These are phyloP conservation scores for Eutrigla gurnardus DNA, from an alignment of 2,797 vertebrate species.

Conservation along the genomic window DNA sequence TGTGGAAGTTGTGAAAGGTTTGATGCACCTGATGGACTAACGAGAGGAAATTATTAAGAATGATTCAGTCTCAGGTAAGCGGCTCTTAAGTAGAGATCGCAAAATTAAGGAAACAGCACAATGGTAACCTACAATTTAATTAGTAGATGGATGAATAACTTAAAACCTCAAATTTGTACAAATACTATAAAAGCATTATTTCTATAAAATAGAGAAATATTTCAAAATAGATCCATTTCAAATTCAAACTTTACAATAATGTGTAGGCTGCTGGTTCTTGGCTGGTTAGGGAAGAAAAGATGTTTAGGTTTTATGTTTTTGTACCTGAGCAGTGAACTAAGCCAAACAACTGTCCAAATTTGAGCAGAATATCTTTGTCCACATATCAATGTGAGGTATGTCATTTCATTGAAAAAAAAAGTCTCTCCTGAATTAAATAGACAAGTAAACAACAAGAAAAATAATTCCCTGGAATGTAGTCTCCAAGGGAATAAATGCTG, in stretches of 20 bases:
- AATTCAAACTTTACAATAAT: conserved; percentile 80
- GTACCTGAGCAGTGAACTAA: conserved; percentile 81
- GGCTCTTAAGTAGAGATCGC: conserved; percentile 41
- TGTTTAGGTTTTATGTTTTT: conserved; percentile 32
- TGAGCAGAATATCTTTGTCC: conserved; percentile 67
- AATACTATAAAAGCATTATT: conserved; percentile 81
- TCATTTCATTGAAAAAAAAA: conserved; percentile 46
- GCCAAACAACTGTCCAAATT: conserved; percentile 65
- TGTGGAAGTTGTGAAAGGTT: conserved; percentile 28
- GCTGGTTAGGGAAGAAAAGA: conserved; percentile 63
- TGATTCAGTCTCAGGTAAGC: conserved; percentile 58
- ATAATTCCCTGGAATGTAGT: conserved; percentile 66
- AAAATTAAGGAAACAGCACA: conserved; percentile 59
- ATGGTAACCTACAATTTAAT: conserved; percentile 64
- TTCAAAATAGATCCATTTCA: conserved; percentile 79
- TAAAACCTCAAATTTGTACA: conserved; percentile 80
- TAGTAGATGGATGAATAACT: conserved; percentile 76
- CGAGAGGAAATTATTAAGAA: conserved; percentile 70
- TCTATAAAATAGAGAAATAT: conserved; percentile 82
- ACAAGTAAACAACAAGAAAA: conserved; percentile 64
- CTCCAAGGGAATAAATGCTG: conserved; percentile 65
- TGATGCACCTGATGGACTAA: conserved; percentile 48
- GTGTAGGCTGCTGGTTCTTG: conserved; percentile 71
- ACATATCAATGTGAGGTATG: conserved; percentile 70
- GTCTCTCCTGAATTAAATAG: conserved; percentile 67